Evolutionary conservation across 2,113 vertebrate species (phyloP).

Genomic region (Natator depressus): DNA sequence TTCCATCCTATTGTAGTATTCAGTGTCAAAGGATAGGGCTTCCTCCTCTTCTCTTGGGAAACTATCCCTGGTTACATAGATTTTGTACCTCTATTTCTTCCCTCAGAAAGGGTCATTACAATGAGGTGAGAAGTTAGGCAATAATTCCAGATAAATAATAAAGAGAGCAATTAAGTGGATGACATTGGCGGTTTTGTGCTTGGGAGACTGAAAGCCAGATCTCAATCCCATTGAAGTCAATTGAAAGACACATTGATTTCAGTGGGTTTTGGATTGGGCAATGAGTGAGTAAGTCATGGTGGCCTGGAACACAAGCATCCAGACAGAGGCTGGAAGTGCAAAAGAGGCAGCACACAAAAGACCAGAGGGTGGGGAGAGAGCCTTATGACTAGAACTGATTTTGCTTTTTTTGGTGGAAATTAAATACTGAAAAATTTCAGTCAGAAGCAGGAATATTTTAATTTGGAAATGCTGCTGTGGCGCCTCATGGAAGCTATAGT

Average conservation of each 20-base stretch:
- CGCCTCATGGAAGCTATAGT: not conserved
- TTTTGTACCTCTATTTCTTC: too few species aligned
- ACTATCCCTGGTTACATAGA: too few species aligned
- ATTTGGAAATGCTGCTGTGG: not conserved
- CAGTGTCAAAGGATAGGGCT: not conserved
- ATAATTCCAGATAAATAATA: too few species aligned
- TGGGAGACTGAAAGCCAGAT: not conserved
- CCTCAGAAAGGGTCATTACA: too few species aligned
- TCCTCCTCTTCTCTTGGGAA: not conserved
- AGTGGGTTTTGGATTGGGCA: not conserved
- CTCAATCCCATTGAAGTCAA: not conserved
- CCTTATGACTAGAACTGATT: not conserved
- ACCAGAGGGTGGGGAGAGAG: not conserved
- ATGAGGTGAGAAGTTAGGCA: too few species aligned
- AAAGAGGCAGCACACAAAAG: rapidly evolving
- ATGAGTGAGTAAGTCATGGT: not conserved
- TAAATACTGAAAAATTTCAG: not conserved
- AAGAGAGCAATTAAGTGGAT: too few species aligned
- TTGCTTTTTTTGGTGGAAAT: constrained; percentile 1
- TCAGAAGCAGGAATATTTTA: constrained; percentile 9
- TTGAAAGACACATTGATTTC: not conserved
- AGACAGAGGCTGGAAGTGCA: rapidly evolving
- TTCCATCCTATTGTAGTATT: too few species aligned
- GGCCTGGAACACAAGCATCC: not conserved
- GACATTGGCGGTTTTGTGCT: not conserved